Base-by-base conservation (phyloP, 1,140 invertebrate species). In the Trissolcus basalis region DNA sequence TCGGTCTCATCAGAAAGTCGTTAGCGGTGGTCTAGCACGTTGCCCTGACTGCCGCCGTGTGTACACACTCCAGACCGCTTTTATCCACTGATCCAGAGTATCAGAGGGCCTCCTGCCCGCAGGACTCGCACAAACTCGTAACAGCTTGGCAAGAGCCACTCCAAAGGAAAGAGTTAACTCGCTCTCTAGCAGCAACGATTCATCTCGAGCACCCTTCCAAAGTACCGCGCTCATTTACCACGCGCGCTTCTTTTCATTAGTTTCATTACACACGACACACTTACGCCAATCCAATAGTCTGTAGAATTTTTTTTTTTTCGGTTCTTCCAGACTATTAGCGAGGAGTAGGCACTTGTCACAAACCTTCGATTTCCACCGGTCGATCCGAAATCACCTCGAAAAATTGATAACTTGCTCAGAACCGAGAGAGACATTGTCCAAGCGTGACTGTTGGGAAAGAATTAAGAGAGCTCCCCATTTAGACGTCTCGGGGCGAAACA, bases 1-100 rank as follows among this genome's bases (percentile, higher is more conserved):
- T 70, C 77, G 79, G 83, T 78, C 86, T 86, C 85, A 85, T 87
- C 85, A 86, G 82, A 86, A 85, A 85, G 84, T 87, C 87, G 84
- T 87, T 87, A 87, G 83, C 78, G 68, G 55, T 56, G 64, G 44
- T 58, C 58, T 61, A 74, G 74, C 61, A 64, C 70, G 55, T 56
- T 59, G 56, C 53, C 71, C 45, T 36, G 44, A 51, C 67, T 69
- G 55, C 44, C 39, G 59, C 60, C 43, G 45, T 61, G 59, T 69
- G 72, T 70, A 68, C 67, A 76, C 58, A 64, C 68, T 60, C 19
- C 43, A 41, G 51, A 59, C 70, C 69, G 53, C 41, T 60, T 49
- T 43, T 47, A 63, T 59, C 54, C 64, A 70, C 55, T 67, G 68
- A 68, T 67, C 59, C 70, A 51, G 35, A 56, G 53, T 45, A 56